Base-by-base conservation (phyloP, 2,113 vertebrate genomes). In the Oreotrochilus melanogaster region DNA sequence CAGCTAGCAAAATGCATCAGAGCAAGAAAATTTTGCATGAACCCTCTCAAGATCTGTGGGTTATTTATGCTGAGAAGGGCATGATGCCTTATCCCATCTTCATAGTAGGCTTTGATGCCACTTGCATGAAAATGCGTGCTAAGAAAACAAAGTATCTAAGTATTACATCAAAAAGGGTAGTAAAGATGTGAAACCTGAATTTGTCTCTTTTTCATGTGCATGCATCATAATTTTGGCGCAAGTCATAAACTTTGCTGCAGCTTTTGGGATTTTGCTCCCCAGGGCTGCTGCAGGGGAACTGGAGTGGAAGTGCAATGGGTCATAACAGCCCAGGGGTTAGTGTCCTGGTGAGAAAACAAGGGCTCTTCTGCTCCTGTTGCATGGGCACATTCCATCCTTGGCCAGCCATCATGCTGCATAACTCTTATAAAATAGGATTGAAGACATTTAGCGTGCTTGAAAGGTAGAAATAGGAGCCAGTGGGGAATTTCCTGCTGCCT, bases 271-370 rank as follows among this genome's bases (percentile, higher is more conserved):
- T 91, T 80, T 48, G 30, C 30, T 78, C 53, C n/a, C 24, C 7
- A 5, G 2, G 9, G 21, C 19, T 66, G 61, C 42, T 62, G 39
- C 23, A 67, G 27, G 31, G 30, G 45, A 21, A n/a, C 51, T 9
- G 1, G 18, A 30, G 13, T 33, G 25, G 70, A 56, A 78, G 33
- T 1, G 0, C 19, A 78, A 6, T 1, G 0, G 13, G n/a, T 47
- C 2, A 2, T 33, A 28, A 57, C 54, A 23, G 9, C 54, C 19
- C 11, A 45, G 37, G 24, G 19, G 5, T 5, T n/a, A 4, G 11
- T 33, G 25, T 60, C 33, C 57, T 6, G 18, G 16, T 7, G n/a
- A 35, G 37, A 82, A 27, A 5, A 72, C 4, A 18, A 45, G 7
- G 13, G 23, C 39, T 37, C 21, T 71, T 75, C 30, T 69, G 28